phyloP scores from a whole-genome alignment of 1,140 invertebrate species.

The Plodia interpunctella region DNA sequence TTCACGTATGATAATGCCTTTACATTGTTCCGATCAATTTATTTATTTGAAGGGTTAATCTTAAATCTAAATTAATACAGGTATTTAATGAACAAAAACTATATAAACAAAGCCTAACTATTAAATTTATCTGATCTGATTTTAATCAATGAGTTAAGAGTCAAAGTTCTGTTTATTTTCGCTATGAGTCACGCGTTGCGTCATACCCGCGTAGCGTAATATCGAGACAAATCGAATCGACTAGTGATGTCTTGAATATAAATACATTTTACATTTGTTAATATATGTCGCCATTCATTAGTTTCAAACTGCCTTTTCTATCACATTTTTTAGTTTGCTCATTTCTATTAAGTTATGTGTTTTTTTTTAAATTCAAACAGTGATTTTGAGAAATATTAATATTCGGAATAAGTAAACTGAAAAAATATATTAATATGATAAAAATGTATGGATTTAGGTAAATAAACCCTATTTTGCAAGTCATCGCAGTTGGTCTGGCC shows the following conservation, averaged over 20 bases:
- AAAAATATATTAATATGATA: too few species aligned
- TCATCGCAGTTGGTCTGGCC: too few species aligned
- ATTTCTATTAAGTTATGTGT: constrained; percentile 1
- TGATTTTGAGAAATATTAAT: too few species aligned
- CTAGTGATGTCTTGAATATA: neutral
- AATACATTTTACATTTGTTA: neutral
- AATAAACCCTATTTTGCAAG: too few species aligned
- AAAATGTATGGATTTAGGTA: too few species aligned
- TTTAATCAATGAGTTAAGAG: neutral
- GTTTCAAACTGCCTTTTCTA: neutral
- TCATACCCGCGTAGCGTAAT: constrained; percentile 19
- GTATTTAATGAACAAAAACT: too few species aligned
- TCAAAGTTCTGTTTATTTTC: constrained; percentile 31
- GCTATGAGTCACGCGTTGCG: constrained; percentile 38
- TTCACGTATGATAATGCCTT: too few species aligned
- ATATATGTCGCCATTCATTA: neutral
- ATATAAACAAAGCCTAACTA: too few species aligned
- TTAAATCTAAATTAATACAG: too few species aligned
- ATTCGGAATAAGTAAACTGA: too few species aligned
- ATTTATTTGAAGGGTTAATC: too few species aligned
- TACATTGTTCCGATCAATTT: too few species aligned
- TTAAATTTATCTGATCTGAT: neutral
- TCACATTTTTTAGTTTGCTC: constrained; percentile 2
- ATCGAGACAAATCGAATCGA: neutral
- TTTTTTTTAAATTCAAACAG: neutral